These are phyloP conservation scores for Dysmachus trigonus DNA, from an alignment of 2,888 invertebrate species.

Conservation along the genomic window DNA sequence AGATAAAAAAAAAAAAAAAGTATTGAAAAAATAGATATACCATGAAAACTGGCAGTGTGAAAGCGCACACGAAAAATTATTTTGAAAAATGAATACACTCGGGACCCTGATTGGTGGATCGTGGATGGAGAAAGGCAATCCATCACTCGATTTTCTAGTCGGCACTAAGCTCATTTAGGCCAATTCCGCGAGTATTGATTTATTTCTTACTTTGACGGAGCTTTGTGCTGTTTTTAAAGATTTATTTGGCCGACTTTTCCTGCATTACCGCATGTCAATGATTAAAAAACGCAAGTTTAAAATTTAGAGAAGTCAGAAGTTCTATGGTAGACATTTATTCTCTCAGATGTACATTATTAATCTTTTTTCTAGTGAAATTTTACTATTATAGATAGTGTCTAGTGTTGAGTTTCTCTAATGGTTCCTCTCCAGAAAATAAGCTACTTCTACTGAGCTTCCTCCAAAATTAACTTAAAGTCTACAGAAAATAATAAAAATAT, in stretches of 20 bases:
- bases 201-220: background rate
- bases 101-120: conserved; percentile 15
- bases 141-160: conserved; percentile 16
- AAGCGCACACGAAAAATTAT: background rate
- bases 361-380: too few species aligned
- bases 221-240: background rate
- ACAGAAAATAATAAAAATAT: too few species aligned
- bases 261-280: background rate
- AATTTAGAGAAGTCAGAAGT: too few species aligned
- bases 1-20: conserved; percentile 52
- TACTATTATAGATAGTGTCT: too few species aligned
- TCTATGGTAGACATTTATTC: background rate
- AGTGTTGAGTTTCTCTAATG: too few species aligned
- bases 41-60: background rate
- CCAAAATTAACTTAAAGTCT: too few species aligned
- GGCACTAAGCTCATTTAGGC: background rate
- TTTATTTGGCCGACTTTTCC: background rate
- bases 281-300: background rate
- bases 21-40: conserved; percentile 10
- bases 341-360: background rate
- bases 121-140: conserved; percentile 4
- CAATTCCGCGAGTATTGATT: background rate
- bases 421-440: too few species aligned
- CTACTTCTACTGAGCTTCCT: too few species aligned
- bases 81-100: conserved; percentile 28